Conservation (phyloP, 2,888 invertebrate genomes). For the Chrysomela aeneicollis region DNA sequence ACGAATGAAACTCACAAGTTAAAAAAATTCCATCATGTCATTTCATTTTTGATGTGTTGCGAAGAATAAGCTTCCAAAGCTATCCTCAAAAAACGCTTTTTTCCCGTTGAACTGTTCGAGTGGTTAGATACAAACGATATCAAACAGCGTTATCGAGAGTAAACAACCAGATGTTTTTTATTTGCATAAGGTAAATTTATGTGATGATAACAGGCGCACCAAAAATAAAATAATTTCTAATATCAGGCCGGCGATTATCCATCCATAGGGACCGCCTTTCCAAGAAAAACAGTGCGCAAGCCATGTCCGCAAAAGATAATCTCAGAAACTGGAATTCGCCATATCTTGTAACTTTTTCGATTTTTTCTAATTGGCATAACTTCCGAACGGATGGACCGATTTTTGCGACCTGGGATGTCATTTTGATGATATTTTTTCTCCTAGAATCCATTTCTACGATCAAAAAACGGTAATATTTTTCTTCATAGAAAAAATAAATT, state of each 20-base stretch:
- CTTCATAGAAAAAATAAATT: too few species aligned
- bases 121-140: constrained; percentile 47
- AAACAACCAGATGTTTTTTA: constrained; percentile 52
- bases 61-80: too few species aligned
- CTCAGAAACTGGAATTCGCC: neutral
- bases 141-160: constrained; percentile 52
- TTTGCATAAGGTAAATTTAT: constrained; percentile 41
- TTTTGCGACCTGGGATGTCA: too few species aligned
- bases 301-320: neutral
- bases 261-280: constrained; percentile 7
- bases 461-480: too few species aligned
- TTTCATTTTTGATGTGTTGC: too few species aligned
- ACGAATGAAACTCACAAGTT: too few species aligned
- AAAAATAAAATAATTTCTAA: constrained; percentile 35
- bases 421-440: too few species aligned
- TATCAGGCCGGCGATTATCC: constrained; percentile 3
- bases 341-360: too few species aligned
- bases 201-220: constrained; percentile 35
- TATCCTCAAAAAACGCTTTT: neutral
- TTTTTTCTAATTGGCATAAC: too few species aligned
- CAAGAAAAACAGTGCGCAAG: neutral
- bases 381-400: too few species aligned
- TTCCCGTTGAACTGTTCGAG: neutral
- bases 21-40: too few species aligned
- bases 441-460: too few species aligned